Conservation (phyloP, 2,113 vertebrate genomes). For the Pygoscelis antarcticus region DNA sequence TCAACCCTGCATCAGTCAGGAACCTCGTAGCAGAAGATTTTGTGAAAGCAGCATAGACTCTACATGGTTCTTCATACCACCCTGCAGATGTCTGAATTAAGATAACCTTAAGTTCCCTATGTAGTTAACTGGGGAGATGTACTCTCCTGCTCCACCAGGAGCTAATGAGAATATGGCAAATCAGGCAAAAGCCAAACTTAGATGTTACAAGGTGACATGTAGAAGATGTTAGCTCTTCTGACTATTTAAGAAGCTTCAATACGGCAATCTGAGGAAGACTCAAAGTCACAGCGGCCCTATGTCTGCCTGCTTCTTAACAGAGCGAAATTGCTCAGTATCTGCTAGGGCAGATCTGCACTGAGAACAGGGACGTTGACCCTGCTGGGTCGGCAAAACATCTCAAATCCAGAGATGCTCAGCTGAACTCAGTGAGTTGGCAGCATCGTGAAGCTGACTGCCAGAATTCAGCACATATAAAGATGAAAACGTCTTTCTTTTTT, state of each 20-base stretch:
- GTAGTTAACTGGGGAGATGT: fast-evolving
- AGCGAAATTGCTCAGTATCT: background rate
- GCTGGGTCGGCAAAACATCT: background rate
- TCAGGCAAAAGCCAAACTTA: background rate
- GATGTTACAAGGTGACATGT: background rate
- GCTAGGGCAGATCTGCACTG: background rate
- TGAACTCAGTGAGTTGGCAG: background rate
- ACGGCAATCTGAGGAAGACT: background rate
- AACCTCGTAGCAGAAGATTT: background rate
- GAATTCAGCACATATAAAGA: background rate
- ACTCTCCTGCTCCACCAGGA: background rate
- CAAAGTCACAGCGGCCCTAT: background rate
- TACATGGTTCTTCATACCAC: background rate
- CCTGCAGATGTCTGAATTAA: background rate
- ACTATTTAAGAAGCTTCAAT: background rate
- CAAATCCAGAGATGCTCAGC: background rate
- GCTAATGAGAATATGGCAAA: background rate
- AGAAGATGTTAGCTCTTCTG: background rate
- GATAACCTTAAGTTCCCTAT: background rate
- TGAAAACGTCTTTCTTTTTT: background rate
- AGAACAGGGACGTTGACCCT: background rate
- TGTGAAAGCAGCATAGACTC: background rate
- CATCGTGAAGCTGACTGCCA: fast-evolving
- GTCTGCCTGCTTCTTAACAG: background rate
- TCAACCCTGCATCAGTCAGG: background rate